These are phyloP conservation scores for Clupea harengus DNA, from an alignment of 2,113 vertebrate genomes.

Conservation along the genomic window DNA sequence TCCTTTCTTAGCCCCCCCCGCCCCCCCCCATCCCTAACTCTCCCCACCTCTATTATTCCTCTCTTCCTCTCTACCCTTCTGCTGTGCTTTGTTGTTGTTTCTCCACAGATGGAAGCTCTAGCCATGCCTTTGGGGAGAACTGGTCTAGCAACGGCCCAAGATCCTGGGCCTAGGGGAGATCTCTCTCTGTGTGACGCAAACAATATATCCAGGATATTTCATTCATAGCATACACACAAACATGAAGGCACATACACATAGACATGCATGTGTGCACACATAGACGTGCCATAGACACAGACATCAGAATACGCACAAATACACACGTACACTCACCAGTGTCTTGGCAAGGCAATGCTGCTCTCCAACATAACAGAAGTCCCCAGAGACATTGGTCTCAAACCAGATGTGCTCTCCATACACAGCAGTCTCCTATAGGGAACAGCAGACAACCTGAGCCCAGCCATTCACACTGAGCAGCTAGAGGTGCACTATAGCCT, in stretches of 20 bases:
- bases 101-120: too few relatives aligned
- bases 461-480: neutral
- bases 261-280: neutral
- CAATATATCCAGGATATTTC: too few relatives aligned
- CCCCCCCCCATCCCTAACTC: too few relatives aligned
- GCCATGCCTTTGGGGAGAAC: too few relatives aligned
- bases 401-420: slow-evolving; percentile 97
- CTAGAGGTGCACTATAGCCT: neutral
- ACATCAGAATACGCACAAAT: neutral
- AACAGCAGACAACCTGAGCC: slow-evolving; percentile 71
- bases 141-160: too few relatives aligned
- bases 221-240: too few relatives aligned
- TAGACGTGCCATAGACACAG: neutral
- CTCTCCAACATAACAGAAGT: slow-evolving; percentile 94
- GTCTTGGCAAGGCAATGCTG: slow-evolving; percentile 89
- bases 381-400: slow-evolving; percentile 89
- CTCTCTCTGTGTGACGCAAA: too few relatives aligned
- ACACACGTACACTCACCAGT: slow-evolving; percentile 74
- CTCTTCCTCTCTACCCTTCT: neutral
- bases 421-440: slow-evolving; percentile 79
- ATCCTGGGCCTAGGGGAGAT: too few relatives aligned
- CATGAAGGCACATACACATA: neutral
- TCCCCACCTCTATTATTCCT: neutral
- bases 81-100: too few relatives aligned
- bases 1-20: neutral